Conservation (phyloP, 1,140 invertebrate species). For the Calliphora vicina region DNA sequence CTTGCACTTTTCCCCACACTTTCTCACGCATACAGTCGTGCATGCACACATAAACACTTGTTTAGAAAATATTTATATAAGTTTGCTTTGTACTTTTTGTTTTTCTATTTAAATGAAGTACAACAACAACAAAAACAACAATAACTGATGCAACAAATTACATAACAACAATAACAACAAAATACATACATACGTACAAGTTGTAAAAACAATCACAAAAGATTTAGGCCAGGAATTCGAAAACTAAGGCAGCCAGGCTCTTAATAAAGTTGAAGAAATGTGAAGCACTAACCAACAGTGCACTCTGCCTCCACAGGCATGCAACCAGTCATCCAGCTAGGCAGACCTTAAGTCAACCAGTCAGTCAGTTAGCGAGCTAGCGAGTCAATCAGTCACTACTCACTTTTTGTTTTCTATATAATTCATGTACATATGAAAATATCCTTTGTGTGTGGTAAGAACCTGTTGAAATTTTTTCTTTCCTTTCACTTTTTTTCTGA, state of each 20-base stretch:
- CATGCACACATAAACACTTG: neutral
- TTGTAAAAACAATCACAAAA: slow-evolving; percentile 28
- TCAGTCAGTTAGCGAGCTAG: neutral
- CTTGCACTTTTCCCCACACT: neutral
- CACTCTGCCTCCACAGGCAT: neutral
- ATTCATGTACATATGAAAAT: neutral
- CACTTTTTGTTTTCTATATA: neutral
- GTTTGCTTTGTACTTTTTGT: neutral
- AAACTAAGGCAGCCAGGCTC: neutral
- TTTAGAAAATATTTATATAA: neutral
- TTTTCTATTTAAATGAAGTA: neutral
- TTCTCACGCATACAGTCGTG: neutral
- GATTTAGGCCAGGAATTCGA: slow-evolving; percentile 2
- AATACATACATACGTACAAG: neutral
- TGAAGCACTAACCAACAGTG: neutral
- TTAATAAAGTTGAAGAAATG: neutral
- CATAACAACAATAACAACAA: neutral
- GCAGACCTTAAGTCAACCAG: neutral
- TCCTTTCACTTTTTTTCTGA: neutral
- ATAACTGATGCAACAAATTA: neutral
- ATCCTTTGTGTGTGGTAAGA: neutral
- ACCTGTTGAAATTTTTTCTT: slow-evolving; percentile 28
- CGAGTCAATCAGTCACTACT: neutral
- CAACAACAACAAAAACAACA: slow-evolving; percentile 16
- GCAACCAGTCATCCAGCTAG: neutral